A percentile compares a stretch with the other conserved stretches of the same genome.
These are phyloP conservation scores for Trochalopteron elliotii DNA, from an alignment of 2,113 vertebrate species.

Conservation along the genomic window DNA sequence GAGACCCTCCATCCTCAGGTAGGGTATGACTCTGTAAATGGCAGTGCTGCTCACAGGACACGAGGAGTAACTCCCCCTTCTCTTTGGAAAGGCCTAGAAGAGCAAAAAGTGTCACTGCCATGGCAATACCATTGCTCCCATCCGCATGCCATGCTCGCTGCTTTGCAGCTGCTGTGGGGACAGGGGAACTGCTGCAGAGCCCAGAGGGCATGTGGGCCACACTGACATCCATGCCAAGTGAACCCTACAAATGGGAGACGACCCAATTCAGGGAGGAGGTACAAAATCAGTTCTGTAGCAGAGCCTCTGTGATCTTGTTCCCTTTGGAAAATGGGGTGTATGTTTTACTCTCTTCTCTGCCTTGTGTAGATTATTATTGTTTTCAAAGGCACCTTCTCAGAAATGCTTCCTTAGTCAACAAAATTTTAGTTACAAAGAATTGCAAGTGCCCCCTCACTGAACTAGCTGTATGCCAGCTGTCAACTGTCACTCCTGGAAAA, in stretches of 20 bases:
- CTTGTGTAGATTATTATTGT: neutral
- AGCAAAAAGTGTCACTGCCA: neutral
- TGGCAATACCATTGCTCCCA: neutral
- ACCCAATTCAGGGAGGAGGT: neutral
- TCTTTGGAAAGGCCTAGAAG: neutral
- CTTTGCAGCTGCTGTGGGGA: neutral
- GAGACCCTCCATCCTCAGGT: neutral
- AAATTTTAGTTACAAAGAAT: neutral
- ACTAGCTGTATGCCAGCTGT: neutral
- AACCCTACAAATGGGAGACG: neutral
- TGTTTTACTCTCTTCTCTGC: neutral
- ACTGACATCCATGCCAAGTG: neutral
- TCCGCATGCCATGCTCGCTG: fast-evolving
- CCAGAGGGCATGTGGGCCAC: neutral
- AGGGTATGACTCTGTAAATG: neutral
- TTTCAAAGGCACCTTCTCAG: neutral
- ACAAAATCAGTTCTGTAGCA: neutral
- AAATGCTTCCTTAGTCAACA: neutral
- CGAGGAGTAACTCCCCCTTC: neutral
- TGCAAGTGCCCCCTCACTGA: neutral
- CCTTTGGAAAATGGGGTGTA: neutral
- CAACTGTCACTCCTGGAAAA: neutral
- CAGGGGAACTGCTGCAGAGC: neutral
- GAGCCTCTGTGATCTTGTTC: neutral
- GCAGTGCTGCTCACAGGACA: neutral